Evolutionary conservation across 1,140 invertebrate genomes (phyloP), one percentile per base, ranked within the genome.

Genomic region (Drosophila teissieri): DNA sequence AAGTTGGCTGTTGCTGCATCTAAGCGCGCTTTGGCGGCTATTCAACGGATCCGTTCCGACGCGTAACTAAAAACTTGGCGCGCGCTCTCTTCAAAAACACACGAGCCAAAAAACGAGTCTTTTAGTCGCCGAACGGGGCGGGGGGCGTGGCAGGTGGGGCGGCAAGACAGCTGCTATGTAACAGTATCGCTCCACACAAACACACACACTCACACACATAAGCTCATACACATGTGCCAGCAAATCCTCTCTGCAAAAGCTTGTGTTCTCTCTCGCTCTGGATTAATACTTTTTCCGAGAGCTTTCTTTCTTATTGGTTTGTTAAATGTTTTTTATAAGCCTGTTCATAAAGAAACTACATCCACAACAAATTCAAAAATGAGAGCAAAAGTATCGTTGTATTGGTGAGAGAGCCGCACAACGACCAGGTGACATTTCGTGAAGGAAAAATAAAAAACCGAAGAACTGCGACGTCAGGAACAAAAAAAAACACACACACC

Each of bases 41-140:
- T 83, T 72, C 80, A 84, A 88, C 83, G 84, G 84, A 79, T 89
- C 68, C 84, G 84, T 88, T 83, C 79, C 83, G 83, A 88, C 84
- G 83, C 83, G 84, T 88, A 80, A 88, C 83, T 88, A 89, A 88
- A 86, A 88, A 88, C 83, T 88, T 88, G 83, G 84, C 84, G 83
- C 83, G 83, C 83, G 84, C 83, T 89, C 83, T 83, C 63, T 67
- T 54, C 65, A 44, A 51, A 52, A 39, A 49, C 83, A 72, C 82
- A 85, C 82, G 81, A 78, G 81, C 60, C 82, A 74, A 60, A 77
- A 51, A 75, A 86, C 82, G 78, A 88, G 79, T 77, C 63, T 83
- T 88, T 77, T 34, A 8, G 7, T 7, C 45, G 14, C 14, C 2
- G 14, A 51, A 51, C 3, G 69, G 68, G 56, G 64, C 64, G 67